Evolutionary conservation across 2,888 invertebrate species (phyloP).

Genomic region (Catocala nupta): DNA sequence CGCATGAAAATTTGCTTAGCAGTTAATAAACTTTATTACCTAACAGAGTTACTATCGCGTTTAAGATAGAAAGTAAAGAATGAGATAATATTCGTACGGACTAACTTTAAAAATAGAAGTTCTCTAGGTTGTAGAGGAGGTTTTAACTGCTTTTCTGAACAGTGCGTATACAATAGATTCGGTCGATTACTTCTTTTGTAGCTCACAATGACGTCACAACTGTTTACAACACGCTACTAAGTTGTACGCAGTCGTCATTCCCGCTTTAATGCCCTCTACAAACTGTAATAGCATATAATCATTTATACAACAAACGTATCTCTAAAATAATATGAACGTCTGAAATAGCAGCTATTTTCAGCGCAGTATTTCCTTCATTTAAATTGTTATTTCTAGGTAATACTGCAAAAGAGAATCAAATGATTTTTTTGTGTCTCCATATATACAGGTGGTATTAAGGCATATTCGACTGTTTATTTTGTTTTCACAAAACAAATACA

Average conservation of each 20-base stretch:
- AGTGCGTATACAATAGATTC: conserved; percentile 3
- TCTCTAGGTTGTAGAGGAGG: too few relatives aligned
- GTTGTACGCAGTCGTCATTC: conserved; percentile 24
- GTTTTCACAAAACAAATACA: too few relatives aligned
- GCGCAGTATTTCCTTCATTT: conserved; percentile 2
- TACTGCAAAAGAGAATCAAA: background rate
- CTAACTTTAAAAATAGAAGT: too few relatives aligned
- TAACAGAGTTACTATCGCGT: too few relatives aligned
- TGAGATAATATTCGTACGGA: too few relatives aligned
- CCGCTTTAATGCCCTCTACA: conserved; percentile 28
- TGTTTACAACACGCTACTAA: conserved; percentile 31
- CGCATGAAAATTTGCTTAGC: too few relatives aligned
- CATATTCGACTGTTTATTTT: too few relatives aligned
- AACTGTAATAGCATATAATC: conserved; percentile 22
- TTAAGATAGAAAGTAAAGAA: too few relatives aligned
- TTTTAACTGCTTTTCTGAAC: too few relatives aligned
- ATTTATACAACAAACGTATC: conserved; percentile 20
- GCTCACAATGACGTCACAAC: conserved; percentile 25
- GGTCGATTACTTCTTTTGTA: conserved; percentile 25
- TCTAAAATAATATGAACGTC: conserved; percentile 8
- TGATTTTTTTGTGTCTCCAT: background rate
- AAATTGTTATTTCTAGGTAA: background rate
- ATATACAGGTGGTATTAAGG: too few relatives aligned
- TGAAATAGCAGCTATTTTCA: conserved; percentile 20
- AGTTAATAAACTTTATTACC: too few relatives aligned